phyloP scores from a whole-genome alignment of 2,797 vertebrate species.

The Naso thynnoides region DNA sequence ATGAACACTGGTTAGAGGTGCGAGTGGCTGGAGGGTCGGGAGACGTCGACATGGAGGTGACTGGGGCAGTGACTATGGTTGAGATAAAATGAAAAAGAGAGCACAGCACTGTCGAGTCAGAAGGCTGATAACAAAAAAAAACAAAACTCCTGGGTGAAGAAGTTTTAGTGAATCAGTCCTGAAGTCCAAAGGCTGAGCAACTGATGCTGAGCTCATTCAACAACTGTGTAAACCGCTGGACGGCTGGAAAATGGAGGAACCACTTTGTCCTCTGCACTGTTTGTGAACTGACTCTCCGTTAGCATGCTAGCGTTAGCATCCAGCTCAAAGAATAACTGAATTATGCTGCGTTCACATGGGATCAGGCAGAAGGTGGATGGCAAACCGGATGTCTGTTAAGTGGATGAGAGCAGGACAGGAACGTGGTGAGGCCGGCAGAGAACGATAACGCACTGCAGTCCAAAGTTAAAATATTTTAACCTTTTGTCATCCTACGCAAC shows the following conservation, averaged over 20 bases:
- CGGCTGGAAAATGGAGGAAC: too few relatives aligned
- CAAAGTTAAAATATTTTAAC: too few relatives aligned
- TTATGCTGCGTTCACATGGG: too few relatives aligned
- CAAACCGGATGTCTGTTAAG: too few relatives aligned
- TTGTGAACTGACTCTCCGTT: neutral
- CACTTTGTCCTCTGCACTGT: neutral
- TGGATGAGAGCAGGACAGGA: too few relatives aligned
- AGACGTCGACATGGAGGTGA: neutral
- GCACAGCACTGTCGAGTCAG: slow-evolving; percentile 45
- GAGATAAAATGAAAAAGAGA: slow-evolving; percentile 21
- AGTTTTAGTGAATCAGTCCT: too few relatives aligned
- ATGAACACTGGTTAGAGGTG: neutral
- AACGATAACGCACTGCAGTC: too few relatives aligned
- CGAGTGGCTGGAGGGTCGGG: neutral
- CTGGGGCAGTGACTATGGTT: neutral
- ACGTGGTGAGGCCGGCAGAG: too few relatives aligned
- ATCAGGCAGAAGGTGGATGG: too few relatives aligned
- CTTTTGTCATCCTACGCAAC: too few relatives aligned
- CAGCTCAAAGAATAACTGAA: neutral
- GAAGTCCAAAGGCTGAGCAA: neutral
- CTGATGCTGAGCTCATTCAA: neutral
- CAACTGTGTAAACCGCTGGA: neutral
- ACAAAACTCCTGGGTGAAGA: neutral
- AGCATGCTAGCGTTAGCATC: slow-evolving; percentile 1
- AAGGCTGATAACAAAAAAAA: neutral